Base-by-base conservation (phyloP, 2,113 vertebrate genomes). In the Ranitomeya variabilis region DNA sequence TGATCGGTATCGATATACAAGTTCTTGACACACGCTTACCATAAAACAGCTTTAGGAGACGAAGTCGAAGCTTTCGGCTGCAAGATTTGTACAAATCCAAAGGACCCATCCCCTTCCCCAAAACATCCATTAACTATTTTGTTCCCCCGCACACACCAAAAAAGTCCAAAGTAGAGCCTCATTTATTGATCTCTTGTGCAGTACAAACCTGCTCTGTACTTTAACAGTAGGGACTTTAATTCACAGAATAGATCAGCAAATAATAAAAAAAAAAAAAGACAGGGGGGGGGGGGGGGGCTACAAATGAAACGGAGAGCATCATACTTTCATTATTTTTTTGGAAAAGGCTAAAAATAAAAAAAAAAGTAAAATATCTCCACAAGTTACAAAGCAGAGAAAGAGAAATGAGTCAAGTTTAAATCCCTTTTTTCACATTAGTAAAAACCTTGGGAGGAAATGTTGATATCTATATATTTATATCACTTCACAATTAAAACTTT, bases 181-280 rank as follows among this genome's bases (percentile, higher is more conserved):
- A 64, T 88, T 88, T 83, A 83, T 83, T 88, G 57, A 88, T 88
- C 80, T 54, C 57, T 66, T 83, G 87, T 83, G 80, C 87, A 83
- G 87, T 66, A 88, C 78, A 88, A 83, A 83, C 45, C 80, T 83
- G 87, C 62, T 83, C 69, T 88, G 69, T 64, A 77, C 87, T 76
- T 80, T 74, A 88, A 88, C 71, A 88, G 87, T 86, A 79, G 85
- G 59, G 85, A 86, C 85, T 66, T 45, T 7, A 67, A 74, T 62
- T 62, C 80, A 76, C 69, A 88, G 45, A 60, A 60, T 51, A 62
- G 73, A 21, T 57, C 26, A 62, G 59, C n/a, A 86, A 76, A 57
- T 8, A 85, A 55, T 59, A 12, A 51, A 81, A 81, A 4, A 81
- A 81, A 4, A 59, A 37, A 81, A 18, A 12, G 10, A 81, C 26